phyloP scores from a whole-genome alignment of 2,113 vertebrate species.

The Ophthalmolycus amberensis region DNA sequence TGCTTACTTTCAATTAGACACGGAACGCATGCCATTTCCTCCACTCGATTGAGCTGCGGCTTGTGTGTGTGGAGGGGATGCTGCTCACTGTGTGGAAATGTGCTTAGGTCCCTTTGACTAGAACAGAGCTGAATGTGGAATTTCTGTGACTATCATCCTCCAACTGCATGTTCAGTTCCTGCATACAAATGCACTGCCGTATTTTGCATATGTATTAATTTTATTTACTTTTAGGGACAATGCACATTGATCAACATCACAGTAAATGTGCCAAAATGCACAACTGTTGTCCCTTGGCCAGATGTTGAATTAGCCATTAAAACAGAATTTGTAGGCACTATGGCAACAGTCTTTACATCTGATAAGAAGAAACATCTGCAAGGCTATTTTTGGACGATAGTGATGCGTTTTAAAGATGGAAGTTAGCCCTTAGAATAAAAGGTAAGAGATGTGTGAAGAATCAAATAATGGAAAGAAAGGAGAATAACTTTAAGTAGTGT shows the following conservation, averaged over 20 bases:
- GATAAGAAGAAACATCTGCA: slow-evolving; percentile 17
- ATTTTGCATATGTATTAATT: slow-evolving; percentile 1
- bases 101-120: slow-evolving; percentile 12
- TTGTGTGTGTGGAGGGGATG: background rate
- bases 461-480: background rate
- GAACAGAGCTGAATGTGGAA: background rate
- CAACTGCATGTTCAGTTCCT: slow-evolving; percentile 2
- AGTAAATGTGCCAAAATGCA: background rate
- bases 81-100: slow-evolving; percentile 18
- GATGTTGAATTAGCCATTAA: slow-evolving; percentile 18
- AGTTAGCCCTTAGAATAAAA: background rate
- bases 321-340: background rate
- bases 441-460: background rate
- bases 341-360: background rate
- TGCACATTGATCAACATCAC: background rate
- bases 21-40: slow-evolving; percentile 45
- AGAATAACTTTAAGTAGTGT: slow-evolving; percentile 3
- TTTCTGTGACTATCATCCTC: slow-evolving; percentile 14
- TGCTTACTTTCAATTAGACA: slow-evolving; percentile 65
- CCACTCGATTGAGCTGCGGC: slow-evolving; percentile 31
- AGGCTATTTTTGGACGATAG: background rate
- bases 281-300: background rate
- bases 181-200: background rate
- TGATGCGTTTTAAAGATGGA: background rate
- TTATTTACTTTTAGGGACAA: background rate